Conservation (phyloP, 2,797 vertebrate genomes). For the Enteromius mattozi region DNA sequence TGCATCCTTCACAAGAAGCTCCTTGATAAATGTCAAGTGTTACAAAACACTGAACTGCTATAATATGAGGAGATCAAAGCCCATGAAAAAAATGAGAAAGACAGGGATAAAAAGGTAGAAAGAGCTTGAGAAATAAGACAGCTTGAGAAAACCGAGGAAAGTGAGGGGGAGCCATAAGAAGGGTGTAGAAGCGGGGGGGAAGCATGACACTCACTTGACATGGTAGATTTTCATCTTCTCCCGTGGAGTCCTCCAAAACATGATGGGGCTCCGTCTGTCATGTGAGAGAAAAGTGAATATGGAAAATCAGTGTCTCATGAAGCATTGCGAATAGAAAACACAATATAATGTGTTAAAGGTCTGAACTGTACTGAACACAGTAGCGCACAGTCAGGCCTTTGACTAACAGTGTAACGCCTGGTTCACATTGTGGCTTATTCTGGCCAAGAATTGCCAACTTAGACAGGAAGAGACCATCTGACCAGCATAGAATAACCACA, state of each 20-base stretch:
- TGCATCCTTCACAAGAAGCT: conserved; percentile 17
- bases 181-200: neutral
- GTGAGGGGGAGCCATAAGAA: neutral
- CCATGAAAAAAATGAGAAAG: conserved; percentile 7
- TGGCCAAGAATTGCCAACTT: neutral
- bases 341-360: conserved; percentile 11
- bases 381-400: neutral
- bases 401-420: neutral
- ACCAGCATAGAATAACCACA: neutral
- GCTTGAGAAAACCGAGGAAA: neutral
- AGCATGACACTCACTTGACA: conserved; percentile 70
- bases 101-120: conserved; percentile 1
- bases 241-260: conserved; percentile 69
- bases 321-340: neutral
- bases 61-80: conserved; percentile 24
- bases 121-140: neutral
- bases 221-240: conserved; percentile 74
- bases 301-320: conserved; percentile 11
- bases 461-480: neutral
- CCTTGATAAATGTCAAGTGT: conserved; percentile 48
- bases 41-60: conserved; percentile 19
- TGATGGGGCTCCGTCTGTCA: conserved; percentile 57
- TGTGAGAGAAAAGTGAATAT: conserved; percentile 23
- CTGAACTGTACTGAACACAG: neutral
- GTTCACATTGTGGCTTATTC: conserved; percentile 10